Conservation (phyloP, 1,140 invertebrate genomes). For the Phenacoccus solenopsis region DNA sequence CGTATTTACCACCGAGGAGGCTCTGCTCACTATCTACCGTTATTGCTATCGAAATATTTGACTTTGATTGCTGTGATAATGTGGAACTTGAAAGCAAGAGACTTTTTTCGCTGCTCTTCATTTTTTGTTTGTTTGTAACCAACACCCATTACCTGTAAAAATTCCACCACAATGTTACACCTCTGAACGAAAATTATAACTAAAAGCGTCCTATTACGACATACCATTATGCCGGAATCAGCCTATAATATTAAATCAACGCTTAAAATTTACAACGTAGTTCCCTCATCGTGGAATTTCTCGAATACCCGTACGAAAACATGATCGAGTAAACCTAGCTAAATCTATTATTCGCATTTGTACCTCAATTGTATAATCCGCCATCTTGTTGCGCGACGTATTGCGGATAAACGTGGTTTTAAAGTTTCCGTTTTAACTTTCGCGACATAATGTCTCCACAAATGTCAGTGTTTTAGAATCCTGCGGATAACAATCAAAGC, state of each 20-base stretch:
- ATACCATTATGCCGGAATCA: no score
- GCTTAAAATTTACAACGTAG: not conserved
- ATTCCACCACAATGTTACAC: no score
- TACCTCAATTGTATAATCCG: not conserved
- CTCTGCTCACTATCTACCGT: slow-evolving; percentile 9
- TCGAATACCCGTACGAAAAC: not conserved
- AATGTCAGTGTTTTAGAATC: not conserved
- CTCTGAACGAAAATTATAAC: no score
- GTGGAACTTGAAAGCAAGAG: not conserved
- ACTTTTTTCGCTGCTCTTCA: not conserved
- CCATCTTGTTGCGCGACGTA: not conserved
- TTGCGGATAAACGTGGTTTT: not conserved
- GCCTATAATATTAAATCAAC: not conserved
- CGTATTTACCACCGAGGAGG: slow-evolving; percentile 13
- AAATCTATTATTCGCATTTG: not conserved
- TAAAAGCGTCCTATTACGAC: no score
- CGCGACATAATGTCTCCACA: not conserved
- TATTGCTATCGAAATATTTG: not conserved
- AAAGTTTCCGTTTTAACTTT: not conserved
- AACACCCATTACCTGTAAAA: slow-evolving; percentile 10
- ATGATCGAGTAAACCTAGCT: not conserved
- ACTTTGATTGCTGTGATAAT: not conserved
- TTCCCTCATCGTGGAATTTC: not conserved
- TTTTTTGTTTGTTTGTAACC: not conserved
- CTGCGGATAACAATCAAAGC: not conserved